Percentiles rank a stretch among this genome's conserved stretches.
These are phyloP conservation scores for Boulengeromyrus knoepffleri DNA, from an alignment of 2,113 vertebrate species.

Conservation along the genomic window DNA sequence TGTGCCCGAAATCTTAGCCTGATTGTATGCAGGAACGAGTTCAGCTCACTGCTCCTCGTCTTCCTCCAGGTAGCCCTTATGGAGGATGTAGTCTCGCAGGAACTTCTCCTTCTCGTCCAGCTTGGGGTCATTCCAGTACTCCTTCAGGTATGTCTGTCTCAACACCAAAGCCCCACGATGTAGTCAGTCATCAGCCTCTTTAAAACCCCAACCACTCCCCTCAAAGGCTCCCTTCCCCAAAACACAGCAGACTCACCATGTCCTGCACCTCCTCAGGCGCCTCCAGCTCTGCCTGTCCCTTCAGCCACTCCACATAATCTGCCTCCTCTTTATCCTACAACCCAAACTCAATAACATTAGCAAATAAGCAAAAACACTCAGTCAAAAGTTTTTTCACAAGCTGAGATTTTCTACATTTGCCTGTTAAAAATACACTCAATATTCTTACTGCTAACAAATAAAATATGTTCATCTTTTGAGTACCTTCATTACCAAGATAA, in stretches of 20 bases:
- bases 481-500: no score
- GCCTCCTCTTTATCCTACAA: constrained; percentile 72
- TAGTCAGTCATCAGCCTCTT: neutral
- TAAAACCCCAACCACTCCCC: neutral
- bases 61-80: constrained; percentile 64
- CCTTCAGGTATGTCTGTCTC: constrained; percentile 66
- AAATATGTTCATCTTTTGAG: no score
- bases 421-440: no score
- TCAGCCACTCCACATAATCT: constrained; percentile 77
- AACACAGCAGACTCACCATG: constrained; percentile 61
- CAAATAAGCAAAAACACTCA: neutral
- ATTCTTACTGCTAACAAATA: no score
- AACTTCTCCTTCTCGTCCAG: constrained; percentile 76
- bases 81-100: constrained; percentile 79
- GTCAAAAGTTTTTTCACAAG: no score
- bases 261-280: constrained; percentile 61
- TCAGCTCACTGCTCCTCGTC: constrained; percentile 45
- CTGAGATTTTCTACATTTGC: no score
- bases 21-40: neutral
- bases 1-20: neutral
- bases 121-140: constrained; percentile 76
- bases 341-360: neutral
- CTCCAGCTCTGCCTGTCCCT: constrained; percentile 63
- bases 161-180: constrained; percentile 7
- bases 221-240: neutral